Base-by-base conservation (phyloP, 2,797 vertebrate genomes). In the Gallinago solitaria region DNA sequence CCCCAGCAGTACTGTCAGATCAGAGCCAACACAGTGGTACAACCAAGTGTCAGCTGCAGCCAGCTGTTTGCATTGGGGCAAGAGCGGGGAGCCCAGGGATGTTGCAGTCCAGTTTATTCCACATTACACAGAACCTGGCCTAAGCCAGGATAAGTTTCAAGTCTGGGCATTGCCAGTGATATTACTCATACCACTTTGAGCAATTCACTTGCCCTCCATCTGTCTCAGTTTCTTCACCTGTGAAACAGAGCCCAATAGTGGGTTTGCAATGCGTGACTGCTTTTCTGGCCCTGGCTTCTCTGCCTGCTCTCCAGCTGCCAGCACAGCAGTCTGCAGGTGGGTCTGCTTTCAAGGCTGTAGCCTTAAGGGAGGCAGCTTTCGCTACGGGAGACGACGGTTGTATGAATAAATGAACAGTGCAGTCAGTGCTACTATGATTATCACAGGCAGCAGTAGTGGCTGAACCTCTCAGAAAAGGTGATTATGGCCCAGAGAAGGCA, bases 161-260 rank as follows among this genome's bases (percentile, higher is more conserved):
- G 43, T 54, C 24, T 30, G 16, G 14, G 20, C 39, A 83, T 35
- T 95, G 68, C 27, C 45, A 68, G 19, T 16, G 32, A 23, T 79
- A 77, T 53, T 89, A 85, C 25, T 74, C 71, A 57, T 45, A 67
- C 13, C 56, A 68, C 51, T 92, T 68, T 11, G 53, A 82, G 83
- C 80, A 87, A 70, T 75, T 85, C 33, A 28, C 19, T 85, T 91
- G 68, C 37, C 33, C 53, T 86, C 65, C 71, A 77, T 75, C 78
- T 64, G 70, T 89, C 50, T 92, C 71, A 20, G 33, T 63, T 89
- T 94, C 68, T 65, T 92, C 76, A 87, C 54, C 68, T 95, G 39
- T 76, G 63, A 94, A 94, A 90, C 37, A 54, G 77, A 87, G 61
- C 53, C 82, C n/a, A 39, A 20, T 13, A 59, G 56, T 4, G n/a